Conservation (phyloP, 2,113 vertebrate species). For the Lontra canadensis region DNA sequence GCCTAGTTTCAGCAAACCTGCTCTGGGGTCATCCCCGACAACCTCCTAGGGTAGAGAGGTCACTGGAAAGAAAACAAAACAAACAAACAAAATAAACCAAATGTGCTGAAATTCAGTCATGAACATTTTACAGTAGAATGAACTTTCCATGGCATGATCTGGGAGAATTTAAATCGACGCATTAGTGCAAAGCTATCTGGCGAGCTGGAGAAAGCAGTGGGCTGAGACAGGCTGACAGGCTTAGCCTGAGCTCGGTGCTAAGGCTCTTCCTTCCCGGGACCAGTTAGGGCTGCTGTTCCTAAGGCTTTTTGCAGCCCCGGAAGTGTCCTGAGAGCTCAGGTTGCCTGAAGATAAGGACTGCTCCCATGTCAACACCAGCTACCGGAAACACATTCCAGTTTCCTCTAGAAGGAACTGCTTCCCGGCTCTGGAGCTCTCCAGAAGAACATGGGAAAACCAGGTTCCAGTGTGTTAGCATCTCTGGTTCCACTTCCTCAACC, state of each 20-base stretch:
- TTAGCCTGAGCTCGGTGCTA: not conserved
- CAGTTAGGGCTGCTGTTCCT: not conserved
- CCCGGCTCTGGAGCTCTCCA: not conserved
- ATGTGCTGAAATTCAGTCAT: not conserved
- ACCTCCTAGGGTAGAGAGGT: not conserved
- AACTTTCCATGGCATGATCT: not conserved
- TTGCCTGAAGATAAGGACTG: not conserved
- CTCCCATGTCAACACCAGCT: not conserved
- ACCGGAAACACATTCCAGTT: not conserved
- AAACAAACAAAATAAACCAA: not conserved
- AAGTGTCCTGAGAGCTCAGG: not conserved
- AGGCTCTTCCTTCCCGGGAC: not conserved
- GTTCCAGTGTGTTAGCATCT: slow-evolving; percentile 18
- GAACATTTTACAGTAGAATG: slow-evolving; percentile 16
- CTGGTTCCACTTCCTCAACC: slow-evolving; percentile 19
- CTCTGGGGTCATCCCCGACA: not conserved
- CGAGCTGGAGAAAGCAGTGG: not conserved
- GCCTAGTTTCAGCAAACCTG: not conserved
- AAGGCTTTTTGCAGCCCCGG: not conserved
- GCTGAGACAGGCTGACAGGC: not conserved
- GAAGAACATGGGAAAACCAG: not conserved
- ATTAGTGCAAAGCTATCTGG: slow-evolving; percentile 17
- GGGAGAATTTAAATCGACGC: not conserved
- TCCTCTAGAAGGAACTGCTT: slow-evolving; percentile 13
- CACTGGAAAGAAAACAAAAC: not conserved